Percentiles rank a stretch among this genome's conserved stretches.
Conservation (phyloP, 1,140 invertebrate species). For the Aphelenchoides besseyi region DNA sequence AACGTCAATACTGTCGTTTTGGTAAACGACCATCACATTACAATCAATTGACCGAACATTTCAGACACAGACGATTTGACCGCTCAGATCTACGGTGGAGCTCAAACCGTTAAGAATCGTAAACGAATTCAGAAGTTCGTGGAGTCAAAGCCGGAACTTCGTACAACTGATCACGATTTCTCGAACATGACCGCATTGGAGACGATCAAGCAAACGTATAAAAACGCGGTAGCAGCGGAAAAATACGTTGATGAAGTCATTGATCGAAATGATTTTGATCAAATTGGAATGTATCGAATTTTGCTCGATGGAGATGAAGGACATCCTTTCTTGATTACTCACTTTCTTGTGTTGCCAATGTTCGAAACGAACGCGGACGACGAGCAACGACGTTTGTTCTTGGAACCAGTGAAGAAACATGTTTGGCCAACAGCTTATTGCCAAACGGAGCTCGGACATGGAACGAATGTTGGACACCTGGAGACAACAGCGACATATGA, state of each 20-base stretch:
- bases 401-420: slow-evolving; percentile 75
- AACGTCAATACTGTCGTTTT: not conserved
- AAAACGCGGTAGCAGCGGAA: slow-evolving; percentile 65
- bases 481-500: slow-evolving; percentile 89
- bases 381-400: slow-evolving; percentile 82
- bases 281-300: slow-evolving; percentile 7
- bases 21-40: too few species aligned
- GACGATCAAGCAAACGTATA: slow-evolving; percentile 6
- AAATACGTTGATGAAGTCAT: slow-evolving; percentile 55
- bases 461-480: slow-evolving; percentile 77
- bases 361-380: slow-evolving; percentile 79
- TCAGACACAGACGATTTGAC: not conserved
- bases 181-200: not conserved
- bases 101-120: not conserved
- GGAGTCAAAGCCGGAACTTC: slow-evolving; percentile 6
- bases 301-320: slow-evolving; percentile 63
- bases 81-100: slow-evolving; percentile 3
- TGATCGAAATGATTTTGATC: slow-evolving; percentile 13
- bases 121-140: slow-evolving; percentile 13
- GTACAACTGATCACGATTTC: not conserved
- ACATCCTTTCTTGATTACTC: slow-evolving; percentile 3
- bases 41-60: not conserved
- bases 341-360: slow-evolving; percentile 77
- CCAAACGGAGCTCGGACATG: slow-evolving; percentile 65
- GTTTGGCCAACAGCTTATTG: slow-evolving; percentile 87